Evolutionary conservation across 1,140 invertebrate species (phyloP).

Genomic region (Archegozetes longisetosus): DNA sequence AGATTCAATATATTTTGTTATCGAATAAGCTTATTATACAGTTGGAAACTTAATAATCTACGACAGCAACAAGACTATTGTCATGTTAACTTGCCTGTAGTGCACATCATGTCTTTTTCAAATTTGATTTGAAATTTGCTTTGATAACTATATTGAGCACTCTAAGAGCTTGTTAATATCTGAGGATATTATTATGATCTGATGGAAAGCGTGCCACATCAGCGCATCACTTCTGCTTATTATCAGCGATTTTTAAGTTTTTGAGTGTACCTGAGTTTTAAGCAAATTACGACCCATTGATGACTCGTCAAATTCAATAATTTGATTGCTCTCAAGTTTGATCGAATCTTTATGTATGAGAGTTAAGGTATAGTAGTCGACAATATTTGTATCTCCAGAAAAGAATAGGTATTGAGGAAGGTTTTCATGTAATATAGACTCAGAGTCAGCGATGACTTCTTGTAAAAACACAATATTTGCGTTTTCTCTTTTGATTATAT

Average conservation of each 20-base stretch:
- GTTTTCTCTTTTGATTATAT: constrained; percentile 35
- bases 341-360: constrained; percentile 32
- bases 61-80: no score
- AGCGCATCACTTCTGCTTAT: no score
- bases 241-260: no score
- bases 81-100: no score
- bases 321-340: constrained; percentile 28
- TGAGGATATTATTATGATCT: no score
- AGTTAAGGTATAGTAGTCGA: constrained; percentile 36
- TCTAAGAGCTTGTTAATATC: no score
- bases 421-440: constrained; percentile 4
- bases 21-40: no score
- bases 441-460: constrained; percentile 37
- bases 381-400: constrained; percentile 17
- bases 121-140: no score
- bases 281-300: constrained; percentile 39
- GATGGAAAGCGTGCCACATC: no score
- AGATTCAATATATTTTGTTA: no score
- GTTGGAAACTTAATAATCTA: neutral
- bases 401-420: constrained; percentile 8
- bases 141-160: no score
- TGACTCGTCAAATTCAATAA: constrained; percentile 32
- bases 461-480: constrained; percentile 45
- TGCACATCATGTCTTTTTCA: no score
- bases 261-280: constrained; percentile 32